Evolutionary conservation across 1,140 invertebrate genomes (phyloP), one percentile per base, ranked within the genome.

Genomic region (Meloidogyne exigua): DNA sequence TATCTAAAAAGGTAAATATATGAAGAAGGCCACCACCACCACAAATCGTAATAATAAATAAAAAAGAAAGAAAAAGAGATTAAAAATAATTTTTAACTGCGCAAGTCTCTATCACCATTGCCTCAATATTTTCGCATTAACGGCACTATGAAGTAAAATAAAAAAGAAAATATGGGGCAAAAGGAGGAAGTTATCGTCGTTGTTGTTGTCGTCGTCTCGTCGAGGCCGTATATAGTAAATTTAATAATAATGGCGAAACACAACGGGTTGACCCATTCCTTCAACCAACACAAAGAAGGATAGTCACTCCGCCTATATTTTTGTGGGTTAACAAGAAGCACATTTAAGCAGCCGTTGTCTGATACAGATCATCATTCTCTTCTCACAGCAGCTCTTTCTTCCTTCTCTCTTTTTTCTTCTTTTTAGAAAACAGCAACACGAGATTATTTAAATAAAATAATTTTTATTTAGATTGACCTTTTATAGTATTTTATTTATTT

Each of bases 21-120:
- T 49, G 49, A n/a, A n/a, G 49, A 57, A 57, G 49, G 49, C 49
- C 49, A 57, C 49, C 49, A 57, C n/a, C n/a, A n/a, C n/a, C n/a
- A n/a, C n/a, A n/a, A n/a, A 39, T n/a, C 7, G 18, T 49, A 57
- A 57, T 57, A 57, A 39, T 39, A 39, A 39, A 9, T 7, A 49
- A 2, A 32, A 7, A 32, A 32, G 7, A 49, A 49, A 49, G 18
- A 4, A 49, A 5, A 18, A 49, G 4, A 49, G 44, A 49, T 18
- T 18, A 18, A 49, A n/a, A n/a, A n/a, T n/a, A n/a, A n/a, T n/a
- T 18, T 18, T 57, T 4, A n/a, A n/a, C 49, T 57, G 49, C 18
- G 49, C 18, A 57, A n/a, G 44, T 57, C 49, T 57, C n/a, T 49
- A 39, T 18, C 42, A n/a, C 7, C n/a, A n/a, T n/a, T 57, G n/a